phyloP scores from a whole-genome alignment of 2,888 invertebrate species.

The Aphelenchoides bicaudatus region DNA sequence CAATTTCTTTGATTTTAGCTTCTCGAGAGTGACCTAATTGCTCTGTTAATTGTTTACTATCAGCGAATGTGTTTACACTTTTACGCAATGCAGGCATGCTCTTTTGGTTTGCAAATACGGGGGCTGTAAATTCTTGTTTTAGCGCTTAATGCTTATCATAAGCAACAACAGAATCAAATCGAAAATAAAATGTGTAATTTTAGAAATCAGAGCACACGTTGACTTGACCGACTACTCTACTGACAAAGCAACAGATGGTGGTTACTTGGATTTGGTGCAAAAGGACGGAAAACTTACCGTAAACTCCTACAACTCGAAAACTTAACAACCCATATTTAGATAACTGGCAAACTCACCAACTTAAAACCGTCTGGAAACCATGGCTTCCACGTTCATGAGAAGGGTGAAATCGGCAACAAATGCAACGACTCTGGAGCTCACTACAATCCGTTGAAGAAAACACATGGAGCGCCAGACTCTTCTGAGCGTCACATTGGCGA shows the following conservation, averaged over 20 bases:
- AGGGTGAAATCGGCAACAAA: conserved; percentile 48
- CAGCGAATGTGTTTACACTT: too few relatives aligned
- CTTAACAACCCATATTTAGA: conserved; percentile 34
- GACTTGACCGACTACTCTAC: too few relatives aligned
- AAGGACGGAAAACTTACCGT: conserved; percentile 14
- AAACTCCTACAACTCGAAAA: not conserved
- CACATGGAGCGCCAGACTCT: conserved; percentile 59
- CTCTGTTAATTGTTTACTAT: too few relatives aligned
- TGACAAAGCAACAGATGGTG: conserved; percentile 14
- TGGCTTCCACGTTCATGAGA: conserved; percentile 58
- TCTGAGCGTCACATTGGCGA: conserved; percentile 60
- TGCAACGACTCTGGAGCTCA: conserved; percentile 60
- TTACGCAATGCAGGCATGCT: too few relatives aligned
- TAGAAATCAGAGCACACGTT: too few relatives aligned
- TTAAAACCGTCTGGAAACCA: conserved; percentile 47
- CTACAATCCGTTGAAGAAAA: conserved; percentile 60
- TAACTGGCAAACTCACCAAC: conserved; percentile 48
- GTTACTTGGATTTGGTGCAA: conserved; percentile 1
- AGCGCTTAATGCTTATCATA: too few relatives aligned
- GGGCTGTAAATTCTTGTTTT: too few relatives aligned
- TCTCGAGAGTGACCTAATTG: too few relatives aligned
- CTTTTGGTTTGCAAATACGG: too few relatives aligned
- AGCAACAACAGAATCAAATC: too few relatives aligned
- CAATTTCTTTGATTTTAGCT: too few relatives aligned
- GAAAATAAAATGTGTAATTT: too few relatives aligned